Evolutionary conservation across 1,140 invertebrate genomes (phyloP), one percentile per base, ranked within the genome.

Genomic region (Scaptomyza graminum): DNA sequence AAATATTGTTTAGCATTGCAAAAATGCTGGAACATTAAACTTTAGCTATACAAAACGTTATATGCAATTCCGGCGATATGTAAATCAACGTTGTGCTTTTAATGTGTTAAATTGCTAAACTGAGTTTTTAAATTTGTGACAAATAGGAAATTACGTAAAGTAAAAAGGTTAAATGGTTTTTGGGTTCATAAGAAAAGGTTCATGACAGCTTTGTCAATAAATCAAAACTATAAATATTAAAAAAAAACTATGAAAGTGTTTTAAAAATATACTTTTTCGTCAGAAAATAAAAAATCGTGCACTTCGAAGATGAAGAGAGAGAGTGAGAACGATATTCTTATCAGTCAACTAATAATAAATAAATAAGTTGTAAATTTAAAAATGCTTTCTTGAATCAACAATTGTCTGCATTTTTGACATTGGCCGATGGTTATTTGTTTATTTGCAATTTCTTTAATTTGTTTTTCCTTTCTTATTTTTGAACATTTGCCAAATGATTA

Each of bases 391-490:
- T 41, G 12, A 41, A 5, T 12, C 56, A 56, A 51, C 56, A 64
- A 64, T 47, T 71, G 56, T 34, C 11, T 83, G 79, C 76, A 83
- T 68, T 72, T 76, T 60, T 83, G 79, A 83, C 80, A 83, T 84
- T 83, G 79, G 16, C 65, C 66, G 31, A 52, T 55, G 44, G 52
- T 54, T 57, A 49, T 56, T 79, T 76, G 71, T 68, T 66, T 74
- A 50, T 50, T 62, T 63, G 34, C 18, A 3, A 22, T 66, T 55
- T 63, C 65, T 74, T 44, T 34, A 39, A 37, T 54, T 68, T 68
- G 49, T 50, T 54, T 77, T 51, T 52, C 43, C 39, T 69, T 70
- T 57, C 57, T 78, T 47, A 64, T 51, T 18, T 60, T 74, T 77
- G 81, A 83, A 79, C 65, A 60, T 49, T 76, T 85, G 80, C 81